Evolutionary conservation across 2,797 vertebrate species (phyloP), one percentile per base, ranked within the genome.

Genomic region (Neosalanx taihuensis): DNA sequence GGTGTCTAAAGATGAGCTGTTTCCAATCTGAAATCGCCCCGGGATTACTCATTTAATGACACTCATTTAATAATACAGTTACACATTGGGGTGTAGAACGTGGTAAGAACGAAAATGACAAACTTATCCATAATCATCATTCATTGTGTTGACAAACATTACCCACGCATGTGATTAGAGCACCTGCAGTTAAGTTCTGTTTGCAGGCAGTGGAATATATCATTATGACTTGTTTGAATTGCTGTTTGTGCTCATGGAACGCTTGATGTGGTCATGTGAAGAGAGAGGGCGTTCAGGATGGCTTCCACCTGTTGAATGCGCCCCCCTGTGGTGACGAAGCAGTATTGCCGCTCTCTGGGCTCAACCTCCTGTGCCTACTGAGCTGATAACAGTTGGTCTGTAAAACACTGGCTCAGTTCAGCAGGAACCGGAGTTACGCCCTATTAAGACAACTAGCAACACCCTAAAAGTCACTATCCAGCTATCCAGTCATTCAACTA

Each of bases 301-400:
- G 31, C 9, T 23, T n/a, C 35, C 35, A 69, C 26, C 18, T 37
- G 30, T 15, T 23, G 29, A 60, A 23, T 53, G 46, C 6, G 49
- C 61, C 71, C 73, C 74, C 78, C 65, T 49, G 79, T 79, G 83
- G 84, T 77, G 72, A 69, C 51, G 46, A 15, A 62, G 63, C 72
- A 69, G 80, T 26, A 72, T 26, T 78, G 75, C 77, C 46, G 76
- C n/a, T 58, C 18, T 72, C 85, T 92, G 93, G 93, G 92, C 90
- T 93, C 89, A 93, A 91, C 85, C 93, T 94, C 92, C 93, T 89
- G 93, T 94, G 93, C 93, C 93, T 94, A 94, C 93, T 94, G 93
- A 93, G 92, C 93, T 94, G 93, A 94, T 93, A 92, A 93, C 93
- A 94, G 93, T 94, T 65, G 76, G 91, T 90, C 71, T 86, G 81